Evolutionary conservation across 2,113 vertebrate species (phyloP), one percentile per base, ranked within the genome.

Genomic region (Periophthalmus modestus): DNA sequence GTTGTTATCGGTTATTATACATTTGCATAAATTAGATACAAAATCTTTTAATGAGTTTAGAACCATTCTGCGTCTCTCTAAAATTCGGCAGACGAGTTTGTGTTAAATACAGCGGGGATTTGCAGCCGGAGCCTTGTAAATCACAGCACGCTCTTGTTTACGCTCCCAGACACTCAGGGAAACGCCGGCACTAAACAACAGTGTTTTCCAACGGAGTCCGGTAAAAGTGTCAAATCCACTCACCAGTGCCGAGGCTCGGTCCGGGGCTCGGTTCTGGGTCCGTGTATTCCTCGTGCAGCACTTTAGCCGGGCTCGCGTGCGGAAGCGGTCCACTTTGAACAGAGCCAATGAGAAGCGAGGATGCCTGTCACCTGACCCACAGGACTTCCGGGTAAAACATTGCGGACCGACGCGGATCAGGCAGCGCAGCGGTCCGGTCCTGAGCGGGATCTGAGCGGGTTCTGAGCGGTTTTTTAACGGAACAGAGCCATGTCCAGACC

Each of bases 401-500:
- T 33, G 28, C 59, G 33, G 59, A 34, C 14, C 36, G 59, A 63
- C 33, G 28, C 59, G 59, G 34, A 65, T 39, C 62, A 12, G 62
- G 59, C 58, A 54, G 52, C 39, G 7, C 9, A 10, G 5, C 39
- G 39, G 39, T 9, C 39, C 24, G 58, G 75, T 86, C n/a, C n/a
- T n/a, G 15, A 18, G 3, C 48, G 5, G 48, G 15, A 16, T n/a
- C 73, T 66, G 12, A 23, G 39, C 7, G 0, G 55, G 24, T 9
- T 36, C 0, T 65, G 43, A 3, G n/a, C n/a, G n/a, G n/a, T n/a
- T n/a, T 66, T 21, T 10, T 39, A 14, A 21, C 16, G 18, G 66
- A 34, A 75, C 34, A 18, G 55, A 71, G 46, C 72, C 73, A 93
- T 93, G 93, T 88, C 91, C 70, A 77, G 68, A 65, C 84, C 75